Evolutionary conservation across 2,113 vertebrate species (phyloP), one percentile per base, ranked within the genome.

Genomic region (Empidonax traillii): DNA sequence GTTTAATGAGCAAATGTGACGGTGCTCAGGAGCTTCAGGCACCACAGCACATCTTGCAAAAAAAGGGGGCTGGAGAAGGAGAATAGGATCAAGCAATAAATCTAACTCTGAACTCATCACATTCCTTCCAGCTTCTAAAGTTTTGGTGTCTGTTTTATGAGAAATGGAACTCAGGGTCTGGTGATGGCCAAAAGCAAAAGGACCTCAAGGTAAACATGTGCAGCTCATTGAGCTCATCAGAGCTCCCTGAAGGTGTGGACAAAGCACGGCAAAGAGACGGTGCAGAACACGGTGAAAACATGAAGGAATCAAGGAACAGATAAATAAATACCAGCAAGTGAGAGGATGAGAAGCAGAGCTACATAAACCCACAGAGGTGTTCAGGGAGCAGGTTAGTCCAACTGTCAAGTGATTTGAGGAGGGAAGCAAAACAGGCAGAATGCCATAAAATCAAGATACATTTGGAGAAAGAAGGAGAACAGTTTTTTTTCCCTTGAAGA

Each of bases 261-360:
- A 69, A 44, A 30, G 51, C 35, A 18, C 4, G 8, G 41, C 16
- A 51, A 51, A 51, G 61, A 83, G 16, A 33, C 14, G 28, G 79
- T 0, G 1, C 13, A 37, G 51, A 55, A n/a, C 1, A 0, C 10
- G 39, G 52, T 3, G 81, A 46, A 65, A 84, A 65, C 41, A 22
- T 4, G n/a, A 41, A 31, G 46, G 37, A 81, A 47, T 22, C 8
- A 33, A 69, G 33, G 22, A 69, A 55, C 1, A 30, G 27, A 37
- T 12, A 56, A 51, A 61, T 33, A 74, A 56, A 41, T 21, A 25
- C 47, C 52, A 62, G 56, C 14, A 53, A 6, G 37, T 11, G 62
- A n/a, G 52, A 41, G 58, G 43, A 75, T 8, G 46, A 46, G 46
- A n/a, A 73, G 77, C 33, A 67, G 82, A 90, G 52, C 37, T 39